Percentiles rank a stretch among this genome's conserved stretches.
Evolutionary conservation across 2,888 invertebrate species (phyloP).

Genomic region (Sepioteuthis lessoniana): DNA sequence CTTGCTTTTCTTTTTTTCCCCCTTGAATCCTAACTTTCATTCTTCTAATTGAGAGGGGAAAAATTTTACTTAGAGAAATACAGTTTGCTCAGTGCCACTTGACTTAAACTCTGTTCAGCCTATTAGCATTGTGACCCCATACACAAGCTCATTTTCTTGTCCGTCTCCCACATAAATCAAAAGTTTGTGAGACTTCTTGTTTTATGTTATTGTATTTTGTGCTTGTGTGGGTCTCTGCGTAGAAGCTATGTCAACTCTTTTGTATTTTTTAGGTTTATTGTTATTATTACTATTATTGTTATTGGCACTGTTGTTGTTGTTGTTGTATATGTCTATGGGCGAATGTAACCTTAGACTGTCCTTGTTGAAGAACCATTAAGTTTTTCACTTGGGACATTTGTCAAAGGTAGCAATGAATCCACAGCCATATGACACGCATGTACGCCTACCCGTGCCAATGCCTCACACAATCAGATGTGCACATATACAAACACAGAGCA

Average conservation of each 20-base stretch:
- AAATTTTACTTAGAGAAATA: not conserved
- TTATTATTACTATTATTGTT: not conserved
- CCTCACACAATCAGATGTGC: not conserved
- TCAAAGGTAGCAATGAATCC: conserved; percentile 33
- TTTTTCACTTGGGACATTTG: conserved; percentile 33
- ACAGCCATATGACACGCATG: conserved; percentile 33
- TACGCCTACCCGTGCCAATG: not conserved
- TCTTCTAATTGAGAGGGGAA: not conserved
- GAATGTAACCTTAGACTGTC: not conserved
- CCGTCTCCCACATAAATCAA: conserved; percentile 33
- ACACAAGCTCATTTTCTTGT: not conserved
- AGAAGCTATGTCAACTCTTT: not conserved
- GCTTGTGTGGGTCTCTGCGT: conserved; percentile 10
- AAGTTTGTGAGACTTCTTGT: not conserved
- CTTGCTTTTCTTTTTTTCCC: not conserved
- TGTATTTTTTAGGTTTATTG: not conserved
- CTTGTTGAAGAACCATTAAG: conserved; percentile 4
- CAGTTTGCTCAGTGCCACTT: not conserved
- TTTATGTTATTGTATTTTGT: not conserved
- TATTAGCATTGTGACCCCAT: conserved; percentile 13
- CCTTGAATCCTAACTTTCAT: not conserved
- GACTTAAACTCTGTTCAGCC: not conserved
- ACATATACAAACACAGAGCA: not conserved
- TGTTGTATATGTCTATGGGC: not conserved
- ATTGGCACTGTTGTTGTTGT: not conserved